phyloP scores from a whole-genome alignment of 2,888 invertebrate species.

The Eledona agricola region DNA sequence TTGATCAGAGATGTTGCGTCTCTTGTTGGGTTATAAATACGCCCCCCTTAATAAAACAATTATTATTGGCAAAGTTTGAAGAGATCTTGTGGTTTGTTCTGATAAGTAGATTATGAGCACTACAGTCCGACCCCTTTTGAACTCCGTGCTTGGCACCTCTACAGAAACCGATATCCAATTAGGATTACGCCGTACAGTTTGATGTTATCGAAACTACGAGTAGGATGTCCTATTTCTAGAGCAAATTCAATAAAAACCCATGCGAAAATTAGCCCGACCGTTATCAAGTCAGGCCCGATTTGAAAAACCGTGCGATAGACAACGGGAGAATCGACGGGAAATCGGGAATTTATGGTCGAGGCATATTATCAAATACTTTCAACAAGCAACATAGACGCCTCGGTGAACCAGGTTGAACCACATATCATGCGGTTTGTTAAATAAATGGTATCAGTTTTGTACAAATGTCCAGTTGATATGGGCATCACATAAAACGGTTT shows the following conservation, averaged over 20 bases:
- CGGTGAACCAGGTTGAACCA: too few relatives aligned
- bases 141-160: slow-evolving; percentile 47
- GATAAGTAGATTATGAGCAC: slow-evolving; percentile 46
- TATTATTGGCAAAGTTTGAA: slow-evolving; percentile 38
- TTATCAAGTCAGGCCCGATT: too few relatives aligned
- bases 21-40: slow-evolving; percentile 21
- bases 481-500: too few relatives aligned
- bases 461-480: too few relatives aligned
- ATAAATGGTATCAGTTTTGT: too few relatives aligned
- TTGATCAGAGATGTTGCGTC: too few relatives aligned
- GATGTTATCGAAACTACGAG: slow-evolving; percentile 48
- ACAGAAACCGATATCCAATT: slow-evolving; percentile 51
- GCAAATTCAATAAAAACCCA: slow-evolving; percentile 29
- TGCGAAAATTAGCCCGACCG: slow-evolving; percentile 12
- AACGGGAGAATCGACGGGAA: too few relatives aligned
- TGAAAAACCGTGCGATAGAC: too few relatives aligned
- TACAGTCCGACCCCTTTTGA: slow-evolving; percentile 40
- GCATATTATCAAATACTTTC: too few relatives aligned
- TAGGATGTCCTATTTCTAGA: slow-evolving; percentile 33
- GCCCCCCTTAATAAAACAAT: slow-evolving; percentile 31
- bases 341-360: too few relatives aligned
- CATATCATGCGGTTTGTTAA: too few relatives aligned
- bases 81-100: slow-evolving; percentile 40
- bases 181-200: slow-evolving; percentile 49
- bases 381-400: too few relatives aligned